Evolutionary conservation across 1,140 invertebrate genomes (phyloP), one percentile per base, ranked within the genome.

Genomic region (Araneus ventricosus): DNA sequence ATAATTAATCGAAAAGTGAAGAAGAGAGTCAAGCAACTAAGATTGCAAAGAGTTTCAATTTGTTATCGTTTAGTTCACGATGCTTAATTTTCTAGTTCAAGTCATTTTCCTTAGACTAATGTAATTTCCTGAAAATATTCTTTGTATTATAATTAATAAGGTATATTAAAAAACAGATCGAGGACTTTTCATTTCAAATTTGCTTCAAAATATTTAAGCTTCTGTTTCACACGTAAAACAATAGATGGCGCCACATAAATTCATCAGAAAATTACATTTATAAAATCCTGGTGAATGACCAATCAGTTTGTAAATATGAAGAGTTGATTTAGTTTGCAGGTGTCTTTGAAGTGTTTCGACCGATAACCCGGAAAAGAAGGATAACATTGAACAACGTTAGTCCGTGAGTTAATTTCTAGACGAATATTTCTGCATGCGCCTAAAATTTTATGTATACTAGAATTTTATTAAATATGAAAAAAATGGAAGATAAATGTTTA

Each of bases 241-340:
- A 63, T 20, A 63, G 59, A 63, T 63, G 59, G 59, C 59, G 59
- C 59, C 59, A 63, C 59, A 14, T 52, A 63, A n/a, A 4, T 7
- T 7, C 1, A 63, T 6, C 22, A 2, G 24, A 63, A 63, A 63
- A 7, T 2, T 63, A 6, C 20, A 5, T n/a, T 63, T n/a, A 63
- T 24, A 24, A 63, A 63, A n/a, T 7, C 6, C 22, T 24, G 59
- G 22, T 63, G 59, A 63, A n/a, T 24, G 22, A 20, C 5, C 22
- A 75, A 75, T 75, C 70, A 75, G 70, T 75, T 75, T 34, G 70
- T 75, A 75, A 75, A 75, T 75, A 75, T 75, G 70, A 75, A 75
- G 70, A 75, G 70, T 75, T 75, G 70, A 75, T 37, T 75, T 75
- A 75, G 70, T 75, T 75, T 30, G 70, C 70, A 75, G 70, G 70